These are phyloP conservation scores for Phasianus colchicus DNA, from an alignment of 2,113 vertebrate genomes.

Conservation along the genomic window DNA sequence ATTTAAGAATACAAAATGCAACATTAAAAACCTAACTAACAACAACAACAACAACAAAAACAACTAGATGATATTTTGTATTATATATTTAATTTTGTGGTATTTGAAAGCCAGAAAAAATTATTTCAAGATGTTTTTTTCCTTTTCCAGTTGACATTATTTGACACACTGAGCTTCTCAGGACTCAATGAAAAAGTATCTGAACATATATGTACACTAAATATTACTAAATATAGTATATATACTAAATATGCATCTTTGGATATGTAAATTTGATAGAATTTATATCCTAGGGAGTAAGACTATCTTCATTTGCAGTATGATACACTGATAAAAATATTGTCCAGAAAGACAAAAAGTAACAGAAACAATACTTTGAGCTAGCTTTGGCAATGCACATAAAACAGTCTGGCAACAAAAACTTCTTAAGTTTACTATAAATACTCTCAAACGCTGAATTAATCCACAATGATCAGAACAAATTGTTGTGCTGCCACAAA, in stretches of 20 bases:
- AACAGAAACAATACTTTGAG: not conserved
- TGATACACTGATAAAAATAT: not conserved
- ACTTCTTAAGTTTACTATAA: not conserved
- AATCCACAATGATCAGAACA: not conserved
- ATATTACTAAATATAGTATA: not conserved
- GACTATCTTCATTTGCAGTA: not conserved
- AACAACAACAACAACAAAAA: no score
- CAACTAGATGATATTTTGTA: not conserved
- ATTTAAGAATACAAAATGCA: not conserved
- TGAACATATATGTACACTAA: not conserved
- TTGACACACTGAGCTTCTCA: not conserved
- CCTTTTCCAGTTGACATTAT: not conserved
- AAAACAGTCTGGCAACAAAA: fast-evolving
- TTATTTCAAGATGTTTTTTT: not conserved
- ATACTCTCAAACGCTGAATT: not conserved
- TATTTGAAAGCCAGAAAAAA: not conserved
- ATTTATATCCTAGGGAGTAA: not conserved
- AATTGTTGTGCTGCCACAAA: not conserved
- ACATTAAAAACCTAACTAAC: no score
- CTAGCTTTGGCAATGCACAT: not conserved
- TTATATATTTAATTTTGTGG: not conserved
- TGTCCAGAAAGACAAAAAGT: not conserved
- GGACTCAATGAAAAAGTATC: not conserved
- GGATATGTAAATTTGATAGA: not conserved
- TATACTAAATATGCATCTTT: not conserved